phyloP scores from a whole-genome alignment of 2,888 invertebrate genomes.

The Morinoia aosen region DNA sequence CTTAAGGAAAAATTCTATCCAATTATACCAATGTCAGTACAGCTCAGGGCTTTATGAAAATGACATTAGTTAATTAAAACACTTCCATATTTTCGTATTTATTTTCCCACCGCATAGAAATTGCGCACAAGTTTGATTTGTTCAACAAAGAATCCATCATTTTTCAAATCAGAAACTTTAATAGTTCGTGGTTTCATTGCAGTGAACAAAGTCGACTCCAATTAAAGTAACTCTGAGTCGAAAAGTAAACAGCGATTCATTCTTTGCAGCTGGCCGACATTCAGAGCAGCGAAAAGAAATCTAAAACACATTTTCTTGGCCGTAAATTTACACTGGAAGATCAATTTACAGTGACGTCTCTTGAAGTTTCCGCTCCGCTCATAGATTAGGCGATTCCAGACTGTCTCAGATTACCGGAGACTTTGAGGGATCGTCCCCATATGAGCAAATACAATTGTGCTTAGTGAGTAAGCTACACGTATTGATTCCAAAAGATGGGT shows the following conservation, averaged over 20 bases:
- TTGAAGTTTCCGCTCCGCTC: too few species aligned
- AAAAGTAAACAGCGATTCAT: neutral
- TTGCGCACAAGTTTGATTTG: neutral
- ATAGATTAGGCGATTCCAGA: too few species aligned
- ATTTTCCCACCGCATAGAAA: neutral
- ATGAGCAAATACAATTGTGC: too few species aligned
- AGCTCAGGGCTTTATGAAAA: neutral
- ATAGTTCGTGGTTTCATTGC: neutral
- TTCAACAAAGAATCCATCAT: neutral
- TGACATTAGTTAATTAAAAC: neutral
- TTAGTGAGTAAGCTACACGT: too few species aligned
- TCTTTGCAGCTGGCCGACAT: neutral
- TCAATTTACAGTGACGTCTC: too few species aligned
- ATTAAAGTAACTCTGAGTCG: neutral
- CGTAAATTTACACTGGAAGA: too few species aligned
- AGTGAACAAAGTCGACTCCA: neutral
- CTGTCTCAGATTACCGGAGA: too few species aligned
- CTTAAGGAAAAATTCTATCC: neutral
- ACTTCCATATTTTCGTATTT: neutral
- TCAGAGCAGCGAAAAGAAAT: neutral
- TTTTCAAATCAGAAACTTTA: neutral
- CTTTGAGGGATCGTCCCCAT: too few species aligned
- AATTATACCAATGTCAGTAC: neutral
- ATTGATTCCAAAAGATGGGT: too few species aligned
- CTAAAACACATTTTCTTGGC: too few species aligned